phyloP scores from a whole-genome alignment of 2,797 vertebrate genomes.

The Emydoidea blandingii region DNA sequence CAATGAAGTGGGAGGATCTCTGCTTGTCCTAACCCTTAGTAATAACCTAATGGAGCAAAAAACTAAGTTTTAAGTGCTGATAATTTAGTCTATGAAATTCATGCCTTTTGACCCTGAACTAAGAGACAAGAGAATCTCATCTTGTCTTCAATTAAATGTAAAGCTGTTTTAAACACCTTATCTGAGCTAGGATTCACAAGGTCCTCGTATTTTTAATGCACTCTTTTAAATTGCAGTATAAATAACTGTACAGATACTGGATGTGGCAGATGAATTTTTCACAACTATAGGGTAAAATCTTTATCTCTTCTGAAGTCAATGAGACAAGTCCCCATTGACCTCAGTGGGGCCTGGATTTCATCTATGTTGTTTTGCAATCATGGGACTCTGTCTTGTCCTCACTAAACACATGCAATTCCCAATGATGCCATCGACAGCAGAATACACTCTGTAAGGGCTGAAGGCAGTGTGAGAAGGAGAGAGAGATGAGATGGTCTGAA shows the following conservation, averaged over 20 bases:
- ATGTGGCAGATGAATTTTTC: slow-evolving; percentile 46
- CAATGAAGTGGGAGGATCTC: slow-evolving; percentile 84
- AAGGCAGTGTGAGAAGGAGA: not conserved
- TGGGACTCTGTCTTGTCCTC: slow-evolving; percentile 32
- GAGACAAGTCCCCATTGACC: slow-evolving; percentile 60
- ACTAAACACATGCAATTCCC: slow-evolving; percentile 30
- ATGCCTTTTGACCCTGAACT: slow-evolving; percentile 79
- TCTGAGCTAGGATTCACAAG: not conserved
- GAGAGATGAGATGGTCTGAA: not conserved
- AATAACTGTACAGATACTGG: slow-evolving; percentile 51
- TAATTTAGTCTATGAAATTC: slow-evolving; percentile 78
- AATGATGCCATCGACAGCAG: slow-evolving; percentile 9
- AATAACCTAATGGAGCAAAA: slow-evolving; percentile 86
- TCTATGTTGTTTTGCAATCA: slow-evolving; percentile 49
- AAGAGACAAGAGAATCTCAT: slow-evolving; percentile 59
- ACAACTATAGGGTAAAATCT: slow-evolving; percentile 23
- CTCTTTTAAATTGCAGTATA: slow-evolving; percentile 13
- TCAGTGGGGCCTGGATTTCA: slow-evolving; percentile 50
- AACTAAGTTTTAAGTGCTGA: slow-evolving; percentile 74
- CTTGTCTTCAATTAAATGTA: slow-evolving; percentile 73
- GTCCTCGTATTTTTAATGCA: slow-evolving; percentile 19
- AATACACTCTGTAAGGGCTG: not conserved
- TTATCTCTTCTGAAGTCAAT: slow-evolving; percentile 15
- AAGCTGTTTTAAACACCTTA: slow-evolving; percentile 59
- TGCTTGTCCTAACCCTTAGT: slow-evolving; percentile 75